Base-by-base conservation (phyloP, 2,797 vertebrate genomes). In the Propithecus deckenii region DNA sequence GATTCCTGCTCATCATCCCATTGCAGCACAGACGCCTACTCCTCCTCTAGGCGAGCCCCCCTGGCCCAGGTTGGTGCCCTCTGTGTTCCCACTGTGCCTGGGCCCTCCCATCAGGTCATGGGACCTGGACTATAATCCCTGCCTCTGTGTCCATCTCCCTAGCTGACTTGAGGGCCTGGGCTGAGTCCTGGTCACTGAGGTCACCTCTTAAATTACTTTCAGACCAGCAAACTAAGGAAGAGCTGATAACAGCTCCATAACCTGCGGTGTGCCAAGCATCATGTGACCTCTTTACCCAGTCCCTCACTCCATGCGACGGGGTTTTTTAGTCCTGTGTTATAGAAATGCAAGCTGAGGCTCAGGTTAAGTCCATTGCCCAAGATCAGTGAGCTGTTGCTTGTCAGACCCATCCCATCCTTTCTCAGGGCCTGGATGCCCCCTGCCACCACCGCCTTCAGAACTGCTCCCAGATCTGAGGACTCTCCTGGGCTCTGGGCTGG, bases 331-430 rank as follows among this genome's bases (percentile, higher is more conserved):
- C 25, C 72, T 25, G 1, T 95, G 93, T 28, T 4, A 9, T 63
- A 12, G 80, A 7, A 83, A 88, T 92, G 75, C 79, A 30, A 87
- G n/a, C 85, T 55, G 55, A 41, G 57, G 0, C 92, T 52, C 50
- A 32, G 91, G 48, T 0, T 1, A 25, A 88, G 38, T 1, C 11
- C 28, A 46, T 5, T 22, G 46, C n/a, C 50, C 2, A 46, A 32
- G 61, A 55, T 1, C 0, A 0, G 0, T 10, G 20, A 88, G 74
- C 86, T 81, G 9, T 30, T n/a, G 22, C 0, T 74, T 9, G 3
- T 28, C 85, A 55, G 65, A 14, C n/a, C 63, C 32, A 32, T 8
- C 28, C 17, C 18, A 1, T 48, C 14, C 25, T 50, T 20, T 65
- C 41, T 59, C 1, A 0, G n/a, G 28, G 2, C n/a, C 48, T 4